Evolutionary conservation across 1,140 invertebrate species (phyloP).

Genomic region (Leptinotarsa lineolata): DNA sequence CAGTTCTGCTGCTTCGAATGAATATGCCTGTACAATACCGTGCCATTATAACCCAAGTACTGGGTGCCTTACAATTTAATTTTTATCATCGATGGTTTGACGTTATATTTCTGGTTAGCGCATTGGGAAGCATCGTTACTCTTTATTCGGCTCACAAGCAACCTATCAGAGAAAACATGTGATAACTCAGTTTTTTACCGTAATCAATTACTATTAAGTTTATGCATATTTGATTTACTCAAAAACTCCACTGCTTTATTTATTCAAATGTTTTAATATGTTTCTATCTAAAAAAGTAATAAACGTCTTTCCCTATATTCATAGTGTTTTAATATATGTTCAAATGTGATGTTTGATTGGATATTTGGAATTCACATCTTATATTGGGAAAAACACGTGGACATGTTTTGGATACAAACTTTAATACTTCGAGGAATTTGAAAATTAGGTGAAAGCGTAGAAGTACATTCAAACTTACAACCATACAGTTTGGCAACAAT

Average conservation of each 20-base stretch:
- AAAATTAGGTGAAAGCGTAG: no score
- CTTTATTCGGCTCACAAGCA: conserved; percentile 93
- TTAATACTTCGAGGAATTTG: no score
- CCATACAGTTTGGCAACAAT: no score
- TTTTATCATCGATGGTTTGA: conserved; percentile 99
- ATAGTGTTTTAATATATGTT: no score
- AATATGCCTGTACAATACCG: conserved; percentile 99
- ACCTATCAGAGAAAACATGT: conserved; percentile 61
- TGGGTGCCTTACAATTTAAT: conserved; percentile 98
- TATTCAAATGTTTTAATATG: not conserved
- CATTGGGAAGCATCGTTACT: conserved; percentile 93
- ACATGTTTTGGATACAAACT: no score
- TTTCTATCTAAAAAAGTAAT: no score
- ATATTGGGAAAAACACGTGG: no score
- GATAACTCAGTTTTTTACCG: conserved; percentile 23
- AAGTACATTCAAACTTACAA: no score
- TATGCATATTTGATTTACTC: not conserved
- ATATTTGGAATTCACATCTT: no score
- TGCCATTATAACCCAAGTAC: conserved; percentile 95
- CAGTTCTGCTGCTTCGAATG: conserved; percentile 97
- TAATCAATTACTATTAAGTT: not conserved
- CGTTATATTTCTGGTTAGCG: conserved; percentile 98
- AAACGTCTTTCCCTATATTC: no score
- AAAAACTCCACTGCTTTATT: not conserved
- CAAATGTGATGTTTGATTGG: no score